phyloP scores from a whole-genome alignment of 2,113 vertebrate species.

The Sterna hirundo region DNA sequence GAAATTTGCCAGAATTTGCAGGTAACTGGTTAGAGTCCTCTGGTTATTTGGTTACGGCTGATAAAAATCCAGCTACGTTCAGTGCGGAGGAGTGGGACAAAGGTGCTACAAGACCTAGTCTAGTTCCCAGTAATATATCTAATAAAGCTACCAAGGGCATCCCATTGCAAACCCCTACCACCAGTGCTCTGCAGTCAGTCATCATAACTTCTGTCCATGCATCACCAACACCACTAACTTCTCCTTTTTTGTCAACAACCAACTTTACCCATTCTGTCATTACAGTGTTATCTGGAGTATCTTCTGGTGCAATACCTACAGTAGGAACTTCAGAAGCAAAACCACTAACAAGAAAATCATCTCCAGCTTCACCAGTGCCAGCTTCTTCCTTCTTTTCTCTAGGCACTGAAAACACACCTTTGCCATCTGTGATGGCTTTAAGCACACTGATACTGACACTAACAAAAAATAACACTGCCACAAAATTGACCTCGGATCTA shows the following conservation, averaged over 20 bases:
- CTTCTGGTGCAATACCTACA: constrained; percentile 69
- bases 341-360: constrained; percentile 70
- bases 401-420: constrained; percentile 73
- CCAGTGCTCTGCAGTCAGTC: constrained; percentile 56
- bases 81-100: not conserved
- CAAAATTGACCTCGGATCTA: constrained; percentile 43
- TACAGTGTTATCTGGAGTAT: constrained; percentile 72
- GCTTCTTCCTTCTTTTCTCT: constrained; percentile 76
- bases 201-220: constrained; percentile 59
- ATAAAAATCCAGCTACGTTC: not conserved
- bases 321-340: constrained; percentile 66
- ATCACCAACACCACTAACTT: constrained; percentile 52
- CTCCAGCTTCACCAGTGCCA: constrained; percentile 65
- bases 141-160: constrained; percentile 14
- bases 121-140: not conserved
- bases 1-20: not conserved
- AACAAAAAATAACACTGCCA: constrained; percentile 67
- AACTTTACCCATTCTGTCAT: constrained; percentile 74
- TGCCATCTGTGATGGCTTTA: constrained; percentile 68
- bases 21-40: not conserved
- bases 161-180: constrained; percentile 38
- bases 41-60: not conserved
- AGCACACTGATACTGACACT: constrained; percentile 55
- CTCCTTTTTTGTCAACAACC: constrained; percentile 51
- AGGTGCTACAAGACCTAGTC: not conserved